Conservation (phyloP, 2,113 vertebrate species). For the Neotoma lepida region DNA sequence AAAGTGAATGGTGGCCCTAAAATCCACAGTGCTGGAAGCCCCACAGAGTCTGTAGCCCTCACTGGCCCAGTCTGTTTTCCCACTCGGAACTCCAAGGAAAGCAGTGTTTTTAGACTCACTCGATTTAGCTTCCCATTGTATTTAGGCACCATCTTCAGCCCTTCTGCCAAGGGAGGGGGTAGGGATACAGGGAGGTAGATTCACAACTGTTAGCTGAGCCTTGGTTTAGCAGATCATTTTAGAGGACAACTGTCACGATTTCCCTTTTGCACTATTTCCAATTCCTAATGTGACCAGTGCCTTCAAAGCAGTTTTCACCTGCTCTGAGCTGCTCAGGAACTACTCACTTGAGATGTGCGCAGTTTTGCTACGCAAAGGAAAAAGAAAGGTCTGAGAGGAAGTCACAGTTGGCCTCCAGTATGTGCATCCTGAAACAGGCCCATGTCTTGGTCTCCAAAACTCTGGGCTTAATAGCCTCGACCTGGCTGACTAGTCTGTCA, state of each 20-base stretch:
- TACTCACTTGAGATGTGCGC: neutral
- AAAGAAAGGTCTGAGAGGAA: neutral
- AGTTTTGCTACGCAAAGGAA: neutral
- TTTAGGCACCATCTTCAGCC: conserved; percentile 58
- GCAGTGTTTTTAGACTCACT: conserved; percentile 68
- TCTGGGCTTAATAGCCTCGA: neutral
- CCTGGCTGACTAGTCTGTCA: neutral
- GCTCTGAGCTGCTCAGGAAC: neutral
- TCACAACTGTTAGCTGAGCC: conserved; percentile 60
- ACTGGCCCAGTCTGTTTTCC: neutral
- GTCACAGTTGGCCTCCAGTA: neutral
- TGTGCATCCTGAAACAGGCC: neutral
- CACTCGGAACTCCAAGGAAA: conserved; percentile 47
- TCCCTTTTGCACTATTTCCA: conserved; percentile 8
- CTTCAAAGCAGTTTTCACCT: conserved; percentile 39
- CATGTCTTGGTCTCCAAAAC: neutral
- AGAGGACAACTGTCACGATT: conserved; percentile 69
- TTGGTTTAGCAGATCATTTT: conserved; percentile 73
- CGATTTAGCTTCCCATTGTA: conserved; percentile 65
- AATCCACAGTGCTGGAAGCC: conserved; percentile 55
- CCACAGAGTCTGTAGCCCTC: neutral
- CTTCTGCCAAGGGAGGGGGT: conserved; percentile 59
- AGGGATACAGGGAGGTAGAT: conserved; percentile 35
- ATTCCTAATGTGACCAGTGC: neutral
- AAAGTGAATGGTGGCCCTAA: conserved; percentile 19